Evolutionary conservation across 2,888 invertebrate species (phyloP), one percentile per base, ranked within the genome.

Genomic region (Therioaphis trifolii): DNA sequence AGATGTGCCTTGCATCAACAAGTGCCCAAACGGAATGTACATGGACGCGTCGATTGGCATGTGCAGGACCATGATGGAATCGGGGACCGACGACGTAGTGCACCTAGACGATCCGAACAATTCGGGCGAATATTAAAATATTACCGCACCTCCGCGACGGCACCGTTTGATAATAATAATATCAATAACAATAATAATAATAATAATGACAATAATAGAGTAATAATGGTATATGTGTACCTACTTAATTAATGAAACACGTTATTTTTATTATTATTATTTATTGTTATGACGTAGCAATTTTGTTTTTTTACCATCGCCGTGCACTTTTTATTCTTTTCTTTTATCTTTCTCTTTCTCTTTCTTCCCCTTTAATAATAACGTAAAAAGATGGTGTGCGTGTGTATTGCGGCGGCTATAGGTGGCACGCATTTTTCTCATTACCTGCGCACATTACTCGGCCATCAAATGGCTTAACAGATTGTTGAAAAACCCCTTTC

Each of bases 351-450:
- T 21, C 35, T 27, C 11, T 27, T 43, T 15, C 46, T n/a, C n/a
- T 40, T 55, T 15, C 40, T 24, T 14, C 27, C 11, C n/a, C 21
- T 71, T 71, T 49, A 77, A 49, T 63, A 82, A 72, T 49, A 72
- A 74, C 35, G 18, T 82, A 78, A 78, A 68, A 69, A 78, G 78
- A 78, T 35, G 63, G 72, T 63, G 82, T 82, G 82, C 72, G 82
- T 82, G 82, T 74, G 46, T 52, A 82, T 63, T 72, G 21, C n/a
- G 12, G 12, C 29, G 35, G 58, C 61, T 71, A 35, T 72, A 49
- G 72, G 72, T 43, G 61, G 80, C 82, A 82, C 82, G 82, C 82
- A 82, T 82, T 82, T 82, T 82, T 72, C 82, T 82, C 82, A 82
- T 82, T 82, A 82, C 72, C 82, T 12, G 35, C 40, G 46, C 46